Evolutionary conservation across 1,140 invertebrate genomes (phyloP).

Genomic region (Apocrypta bakeri): DNA sequence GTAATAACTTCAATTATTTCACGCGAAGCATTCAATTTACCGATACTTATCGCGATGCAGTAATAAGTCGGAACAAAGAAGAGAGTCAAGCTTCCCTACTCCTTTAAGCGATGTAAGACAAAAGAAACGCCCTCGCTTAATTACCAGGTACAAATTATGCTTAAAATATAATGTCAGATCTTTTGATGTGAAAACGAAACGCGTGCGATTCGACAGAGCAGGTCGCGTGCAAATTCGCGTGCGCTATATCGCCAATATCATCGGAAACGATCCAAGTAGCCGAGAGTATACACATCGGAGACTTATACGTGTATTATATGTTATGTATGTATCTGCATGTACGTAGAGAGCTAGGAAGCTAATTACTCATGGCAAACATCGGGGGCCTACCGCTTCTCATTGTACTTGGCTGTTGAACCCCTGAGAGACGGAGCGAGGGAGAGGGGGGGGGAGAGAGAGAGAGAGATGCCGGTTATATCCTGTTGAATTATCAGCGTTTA

Average conservation of each 20-base stretch:
- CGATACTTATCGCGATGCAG: background rate
- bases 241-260: background rate
- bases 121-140: background rate
- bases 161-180: background rate
- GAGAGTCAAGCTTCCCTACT: background rate
- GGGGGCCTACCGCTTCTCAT: constrained; percentile 51
- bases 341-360: constrained; percentile 53
- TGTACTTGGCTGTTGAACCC: constrained; percentile 62
- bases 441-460: too few species aligned
- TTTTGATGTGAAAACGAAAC: background rate
- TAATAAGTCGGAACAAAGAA: background rate
- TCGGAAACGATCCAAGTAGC: background rate
- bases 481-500: constrained; percentile 28
- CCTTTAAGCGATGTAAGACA: too few species aligned
- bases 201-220: background rate
- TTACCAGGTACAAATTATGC: background rate
- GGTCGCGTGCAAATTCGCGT: background rate
- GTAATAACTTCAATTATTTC: background rate
- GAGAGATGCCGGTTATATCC: constrained; percentile 2
- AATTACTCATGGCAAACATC: constrained; percentile 60
- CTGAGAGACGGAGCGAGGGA: constrained; percentile 1
- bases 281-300: too few species aligned
- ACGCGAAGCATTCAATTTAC: background rate
- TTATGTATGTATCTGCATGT: background rate
- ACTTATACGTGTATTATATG: background rate